Evolutionary conservation across 2,888 invertebrate genomes (phyloP).

Genomic region (Eucera pruinosa): DNA sequence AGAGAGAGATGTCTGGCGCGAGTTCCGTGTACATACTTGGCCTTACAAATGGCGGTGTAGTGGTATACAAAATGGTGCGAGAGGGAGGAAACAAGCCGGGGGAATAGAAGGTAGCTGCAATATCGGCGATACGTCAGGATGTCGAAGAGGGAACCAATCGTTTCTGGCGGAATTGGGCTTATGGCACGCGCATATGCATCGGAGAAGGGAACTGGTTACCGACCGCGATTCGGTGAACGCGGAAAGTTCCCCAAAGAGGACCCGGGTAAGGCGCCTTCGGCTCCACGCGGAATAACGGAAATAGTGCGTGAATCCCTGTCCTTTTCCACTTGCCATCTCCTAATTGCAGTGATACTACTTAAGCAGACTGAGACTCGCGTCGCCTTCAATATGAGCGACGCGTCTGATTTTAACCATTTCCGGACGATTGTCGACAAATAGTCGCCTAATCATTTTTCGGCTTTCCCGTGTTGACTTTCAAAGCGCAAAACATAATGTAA

Average conservation of each 20-base stretch:
- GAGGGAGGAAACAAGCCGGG: constrained; percentile 58
- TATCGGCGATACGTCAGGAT: constrained; percentile 81
- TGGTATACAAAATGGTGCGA: constrained; percentile 59
- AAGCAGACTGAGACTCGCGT: too few relatives aligned
- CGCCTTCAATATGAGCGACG: too few relatives aligned
- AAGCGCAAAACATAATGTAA: too few relatives aligned
- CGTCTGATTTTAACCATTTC: too few relatives aligned
- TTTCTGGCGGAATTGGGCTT: constrained; percentile 77
- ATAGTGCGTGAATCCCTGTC: constrained; percentile 48
- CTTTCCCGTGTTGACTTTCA: too few relatives aligned
- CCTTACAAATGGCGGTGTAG: constrained; percentile 17
- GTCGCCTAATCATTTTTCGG: too few relatives aligned
- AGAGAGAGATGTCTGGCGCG: constrained; percentile 25
- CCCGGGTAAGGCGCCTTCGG: constrained; percentile 67
- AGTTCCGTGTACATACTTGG: too few relatives aligned
- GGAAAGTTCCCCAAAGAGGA: constrained; percentile 77
- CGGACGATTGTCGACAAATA: too few relatives aligned
- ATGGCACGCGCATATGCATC: constrained; percentile 73
- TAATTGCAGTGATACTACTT: too few relatives aligned
- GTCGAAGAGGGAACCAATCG: constrained; percentile 78
- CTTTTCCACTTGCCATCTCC: too few relatives aligned
- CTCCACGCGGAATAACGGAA: constrained; percentile 48
- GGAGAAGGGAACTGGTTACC: constrained; percentile 77
- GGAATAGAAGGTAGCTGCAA: constrained; percentile 80
- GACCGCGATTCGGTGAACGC: constrained; percentile 79